These are phyloP conservation scores for Agrilus biguttatus DNA, from an alignment of 2,888 invertebrate species.

Conservation along the genomic window DNA sequence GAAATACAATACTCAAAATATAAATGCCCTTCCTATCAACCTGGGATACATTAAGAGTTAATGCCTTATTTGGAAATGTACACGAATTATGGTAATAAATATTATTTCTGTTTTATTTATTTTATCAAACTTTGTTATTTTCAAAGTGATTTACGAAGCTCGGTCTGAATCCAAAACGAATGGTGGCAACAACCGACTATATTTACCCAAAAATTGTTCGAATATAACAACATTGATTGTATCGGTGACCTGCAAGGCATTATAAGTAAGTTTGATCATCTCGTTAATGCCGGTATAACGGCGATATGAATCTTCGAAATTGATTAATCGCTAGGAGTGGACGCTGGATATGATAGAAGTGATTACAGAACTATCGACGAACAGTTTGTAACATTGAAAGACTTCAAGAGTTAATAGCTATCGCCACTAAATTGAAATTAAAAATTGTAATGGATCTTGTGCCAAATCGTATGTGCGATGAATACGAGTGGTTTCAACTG, in stretches of 20 bases:
- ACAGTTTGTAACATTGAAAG: constrained; percentile 57
- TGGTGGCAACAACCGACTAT: constrained; percentile 76
- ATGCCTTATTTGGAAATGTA: no score
- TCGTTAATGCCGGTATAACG: constrained; percentile 47
- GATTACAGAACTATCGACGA: constrained; percentile 59
- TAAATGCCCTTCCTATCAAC: no score
- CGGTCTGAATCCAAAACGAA: constrained; percentile 18
- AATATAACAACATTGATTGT: constrained; percentile 71
- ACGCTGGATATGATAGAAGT: constrained; percentile 78
- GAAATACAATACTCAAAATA: no score
- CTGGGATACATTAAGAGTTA: no score
- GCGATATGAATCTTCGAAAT: constrained; percentile 78
- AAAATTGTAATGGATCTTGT: constrained; percentile 33
- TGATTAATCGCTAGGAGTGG: constrained; percentile 67
- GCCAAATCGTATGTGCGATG: constrained; percentile 52
- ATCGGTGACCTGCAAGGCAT: constrained; percentile 69
- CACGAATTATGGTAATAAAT: no score
- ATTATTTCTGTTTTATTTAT: no score
- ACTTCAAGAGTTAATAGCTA: constrained; percentile 45
- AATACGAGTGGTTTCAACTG: constrained; percentile 67
- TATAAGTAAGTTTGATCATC: constrained; percentile 18
- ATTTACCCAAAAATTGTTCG: constrained; percentile 74
- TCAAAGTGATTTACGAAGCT: no score
- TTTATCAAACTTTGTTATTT: no score
- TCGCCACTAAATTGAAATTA: constrained; percentile 41